Conservation (phyloP, 2,113 vertebrate genomes). For the Cavia porcellus region DNA sequence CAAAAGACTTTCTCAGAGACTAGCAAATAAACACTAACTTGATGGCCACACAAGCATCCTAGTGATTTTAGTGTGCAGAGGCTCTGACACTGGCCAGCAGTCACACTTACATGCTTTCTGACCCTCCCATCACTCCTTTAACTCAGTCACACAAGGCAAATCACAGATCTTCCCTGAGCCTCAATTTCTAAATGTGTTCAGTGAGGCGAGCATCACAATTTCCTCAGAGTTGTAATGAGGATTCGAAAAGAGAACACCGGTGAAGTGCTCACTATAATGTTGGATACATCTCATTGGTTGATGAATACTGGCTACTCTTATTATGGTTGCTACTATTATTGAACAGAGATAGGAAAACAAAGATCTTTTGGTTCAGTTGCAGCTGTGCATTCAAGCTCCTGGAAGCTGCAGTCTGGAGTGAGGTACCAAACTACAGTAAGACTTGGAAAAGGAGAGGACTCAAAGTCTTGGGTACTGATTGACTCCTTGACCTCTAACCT, state of each 20-base stretch:
- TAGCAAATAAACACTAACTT: neutral
- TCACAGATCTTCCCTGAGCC: neutral
- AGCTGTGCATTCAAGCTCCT: neutral
- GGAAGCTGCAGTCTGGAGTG: neutral
- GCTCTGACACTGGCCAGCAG: neutral
- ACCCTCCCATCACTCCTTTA: neutral
- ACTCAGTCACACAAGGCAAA: neutral
- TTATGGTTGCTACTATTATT: neutral
- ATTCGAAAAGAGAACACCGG: neutral
- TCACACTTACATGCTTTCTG: neutral
- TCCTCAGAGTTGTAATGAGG: neutral
- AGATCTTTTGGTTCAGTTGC: neutral
- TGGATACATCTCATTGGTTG: accelerated
- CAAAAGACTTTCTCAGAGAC: neutral
- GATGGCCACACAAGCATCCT: neutral
- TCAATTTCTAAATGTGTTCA: neutral
- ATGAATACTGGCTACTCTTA: neutral
- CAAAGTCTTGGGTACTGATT: neutral
- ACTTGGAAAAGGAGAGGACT: neutral
- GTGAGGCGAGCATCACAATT: neutral
- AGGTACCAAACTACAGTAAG: neutral
- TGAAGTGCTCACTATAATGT: accelerated
- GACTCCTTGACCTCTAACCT: neutral
- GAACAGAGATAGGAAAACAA: neutral
- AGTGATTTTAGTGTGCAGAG: neutral